phyloP scores from a whole-genome alignment of 2,888 invertebrate species.

The Tenthredo notha region DNA sequence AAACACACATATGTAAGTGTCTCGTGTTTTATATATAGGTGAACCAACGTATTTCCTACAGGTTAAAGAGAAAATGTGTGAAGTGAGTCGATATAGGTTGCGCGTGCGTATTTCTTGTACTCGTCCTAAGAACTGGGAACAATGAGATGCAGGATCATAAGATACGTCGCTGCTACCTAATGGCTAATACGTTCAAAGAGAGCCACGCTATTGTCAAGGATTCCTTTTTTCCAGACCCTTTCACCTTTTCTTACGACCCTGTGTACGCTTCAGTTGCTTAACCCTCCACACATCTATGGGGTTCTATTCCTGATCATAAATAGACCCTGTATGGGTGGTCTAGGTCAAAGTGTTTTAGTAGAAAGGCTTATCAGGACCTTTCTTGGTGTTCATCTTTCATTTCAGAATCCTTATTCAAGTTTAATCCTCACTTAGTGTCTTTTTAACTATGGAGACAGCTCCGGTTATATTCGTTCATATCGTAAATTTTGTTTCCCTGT shows the following conservation, averaged over 20 bases:
- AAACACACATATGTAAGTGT: background rate
- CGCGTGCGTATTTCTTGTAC: background rate
- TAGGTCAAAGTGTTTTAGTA: background rate
- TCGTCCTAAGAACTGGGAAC: background rate
- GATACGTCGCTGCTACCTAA: slow-evolving; percentile 10
- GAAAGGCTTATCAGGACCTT: background rate
- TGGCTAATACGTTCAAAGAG: background rate
- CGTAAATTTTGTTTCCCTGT: background rate
- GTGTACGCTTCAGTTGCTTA: background rate
- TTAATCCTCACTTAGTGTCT: background rate
- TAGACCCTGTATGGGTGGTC: background rate
- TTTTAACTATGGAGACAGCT: background rate
- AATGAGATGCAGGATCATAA: slow-evolving; percentile 31
- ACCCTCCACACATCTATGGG: background rate
- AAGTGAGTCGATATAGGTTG: background rate
- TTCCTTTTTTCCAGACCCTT: background rate
- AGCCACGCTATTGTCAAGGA: slow-evolving; percentile 25
- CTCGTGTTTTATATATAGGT: background rate
- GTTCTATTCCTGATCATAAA: background rate
- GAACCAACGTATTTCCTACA: background rate
- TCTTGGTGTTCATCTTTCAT: background rate
- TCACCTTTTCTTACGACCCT: background rate
- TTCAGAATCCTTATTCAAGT: background rate
- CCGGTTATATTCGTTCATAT: background rate
- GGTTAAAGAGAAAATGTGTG: background rate